Conservation (phyloP, 2,888 invertebrate species). For the Phlogophora meticulosa region DNA sequence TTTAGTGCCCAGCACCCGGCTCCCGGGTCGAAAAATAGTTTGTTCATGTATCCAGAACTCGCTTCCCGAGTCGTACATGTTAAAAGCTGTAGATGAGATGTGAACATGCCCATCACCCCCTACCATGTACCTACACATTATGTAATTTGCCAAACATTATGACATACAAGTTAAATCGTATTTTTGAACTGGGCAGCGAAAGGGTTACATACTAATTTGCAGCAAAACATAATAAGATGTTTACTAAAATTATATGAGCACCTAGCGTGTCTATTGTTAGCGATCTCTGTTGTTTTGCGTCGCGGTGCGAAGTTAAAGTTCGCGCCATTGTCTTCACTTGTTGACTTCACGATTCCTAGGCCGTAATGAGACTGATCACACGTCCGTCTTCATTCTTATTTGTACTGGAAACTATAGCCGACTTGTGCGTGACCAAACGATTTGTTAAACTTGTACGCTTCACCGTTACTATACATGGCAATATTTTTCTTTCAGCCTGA, state of each 20-base stretch:
- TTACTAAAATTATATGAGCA: slow-evolving; percentile 56
- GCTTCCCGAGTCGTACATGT: no score
- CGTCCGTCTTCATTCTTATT: slow-evolving; percentile 26
- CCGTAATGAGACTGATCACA: slow-evolving; percentile 31
- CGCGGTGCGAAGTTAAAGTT: slow-evolving; percentile 60
- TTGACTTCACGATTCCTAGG: slow-evolving; percentile 71
- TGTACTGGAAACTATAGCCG: slow-evolving; percentile 26
- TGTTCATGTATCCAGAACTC: no score
- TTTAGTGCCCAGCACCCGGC: no score
- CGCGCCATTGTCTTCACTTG: slow-evolving; percentile 75
- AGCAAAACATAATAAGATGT: slow-evolving; percentile 39
- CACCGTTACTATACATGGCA: slow-evolving; percentile 41
- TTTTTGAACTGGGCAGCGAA: no score
- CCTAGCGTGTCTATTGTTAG: slow-evolving; percentile 67
- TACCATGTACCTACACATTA: no score
- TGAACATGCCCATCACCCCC: no score
- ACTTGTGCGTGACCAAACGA: slow-evolving; percentile 40
- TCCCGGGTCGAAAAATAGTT: no score
- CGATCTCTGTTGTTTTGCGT: slow-evolving; percentile 37
- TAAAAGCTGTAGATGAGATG: no score
- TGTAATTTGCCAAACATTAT: no score
- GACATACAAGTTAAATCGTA: no score
- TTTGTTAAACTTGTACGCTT: slow-evolving; percentile 50
- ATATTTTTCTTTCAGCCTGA: slow-evolving; percentile 86
- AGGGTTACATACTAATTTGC: slow-evolving; percentile 12